These are phyloP conservation scores for Phasia obesa DNA, from an alignment of 2,888 invertebrate genomes.

Conservation along the genomic window DNA sequence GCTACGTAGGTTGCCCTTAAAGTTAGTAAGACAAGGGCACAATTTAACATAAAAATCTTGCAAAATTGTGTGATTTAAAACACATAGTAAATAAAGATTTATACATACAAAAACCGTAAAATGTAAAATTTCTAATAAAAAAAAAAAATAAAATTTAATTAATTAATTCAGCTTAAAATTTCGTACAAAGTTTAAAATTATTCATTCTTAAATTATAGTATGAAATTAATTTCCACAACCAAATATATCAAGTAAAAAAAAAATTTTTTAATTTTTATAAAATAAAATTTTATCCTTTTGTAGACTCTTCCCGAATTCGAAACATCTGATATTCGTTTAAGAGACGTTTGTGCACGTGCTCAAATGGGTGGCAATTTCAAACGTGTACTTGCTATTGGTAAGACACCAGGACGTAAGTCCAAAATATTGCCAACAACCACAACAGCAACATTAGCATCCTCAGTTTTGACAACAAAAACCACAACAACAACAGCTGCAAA, in stretches of 20 bases:
- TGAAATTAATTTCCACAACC: neutral
- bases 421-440: conserved; percentile 72
- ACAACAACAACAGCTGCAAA: conserved; percentile 8
- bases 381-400: conserved; percentile 72
- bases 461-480: conserved; percentile 69
- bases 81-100: no score
- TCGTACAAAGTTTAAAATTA: no score
- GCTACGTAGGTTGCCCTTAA: no score
- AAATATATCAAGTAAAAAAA: neutral
- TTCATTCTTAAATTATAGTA: no score
- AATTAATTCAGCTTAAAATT: no score
- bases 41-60: no score
- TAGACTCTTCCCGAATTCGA: conserved; percentile 90
- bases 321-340: conserved; percentile 89
- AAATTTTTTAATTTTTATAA: neutral
- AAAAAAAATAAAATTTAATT: no score
- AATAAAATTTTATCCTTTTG: conserved; percentile 72
- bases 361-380: conserved; percentile 80
- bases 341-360: conserved; percentile 84
- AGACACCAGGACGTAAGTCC: conserved; percentile 78
- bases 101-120: no score
- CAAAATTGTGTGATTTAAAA: no score
- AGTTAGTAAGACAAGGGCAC: no score
- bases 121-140: no score
- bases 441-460: conserved; percentile 14